Percentiles rank a stretch among this genome's conserved stretches.
phyloP scores from a whole-genome alignment of 2,797 vertebrate genomes.

The Champsocephalus esox region DNA sequence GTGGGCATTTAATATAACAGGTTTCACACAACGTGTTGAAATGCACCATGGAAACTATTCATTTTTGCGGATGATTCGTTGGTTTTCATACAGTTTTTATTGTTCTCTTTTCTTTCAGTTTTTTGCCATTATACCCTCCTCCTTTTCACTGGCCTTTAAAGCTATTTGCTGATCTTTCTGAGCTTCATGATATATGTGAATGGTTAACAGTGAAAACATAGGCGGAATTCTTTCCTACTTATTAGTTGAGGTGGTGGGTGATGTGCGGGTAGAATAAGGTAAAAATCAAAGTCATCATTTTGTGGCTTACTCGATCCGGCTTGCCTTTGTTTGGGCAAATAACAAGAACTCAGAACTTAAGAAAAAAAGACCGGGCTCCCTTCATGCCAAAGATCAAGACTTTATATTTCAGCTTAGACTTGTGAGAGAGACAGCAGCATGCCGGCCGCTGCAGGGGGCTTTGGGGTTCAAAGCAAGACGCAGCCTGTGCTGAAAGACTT shows the following conservation, averaged over 20 bases:
- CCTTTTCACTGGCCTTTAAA: constrained; percentile 34
- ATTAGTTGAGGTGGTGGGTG: neutral
- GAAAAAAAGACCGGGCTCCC: neutral
- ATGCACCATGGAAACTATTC: constrained; percentile 35
- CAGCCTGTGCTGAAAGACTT: constrained; percentile 22
- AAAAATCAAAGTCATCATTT: constrained; percentile 44
- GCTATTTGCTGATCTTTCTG: constrained; percentile 35
- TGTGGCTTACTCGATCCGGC: constrained; percentile 30
- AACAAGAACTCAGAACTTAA: constrained; percentile 39
- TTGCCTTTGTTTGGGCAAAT: constrained; percentile 65
- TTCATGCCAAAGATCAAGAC: constrained; percentile 50
- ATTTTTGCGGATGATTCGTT: constrained; percentile 19
- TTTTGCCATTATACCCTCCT: constrained; percentile 33
- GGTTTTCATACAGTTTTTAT: constrained; percentile 44
- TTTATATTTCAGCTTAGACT: constrained; percentile 24
- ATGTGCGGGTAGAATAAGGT: constrained; percentile 25
- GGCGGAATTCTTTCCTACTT: constrained; percentile 16
- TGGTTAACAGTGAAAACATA: constrained; percentile 21
- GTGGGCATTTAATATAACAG: constrained; percentile 44
- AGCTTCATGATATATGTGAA: constrained; percentile 24
- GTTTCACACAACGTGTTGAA: constrained; percentile 38
- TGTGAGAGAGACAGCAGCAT: constrained; percentile 29
- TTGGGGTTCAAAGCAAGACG: constrained; percentile 39
- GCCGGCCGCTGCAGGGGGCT: constrained; percentile 32
- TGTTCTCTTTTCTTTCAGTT: constrained; percentile 39